Conservation (phyloP, 2,888 invertebrate species). For the Zaprionus obscuricornis region DNA sequence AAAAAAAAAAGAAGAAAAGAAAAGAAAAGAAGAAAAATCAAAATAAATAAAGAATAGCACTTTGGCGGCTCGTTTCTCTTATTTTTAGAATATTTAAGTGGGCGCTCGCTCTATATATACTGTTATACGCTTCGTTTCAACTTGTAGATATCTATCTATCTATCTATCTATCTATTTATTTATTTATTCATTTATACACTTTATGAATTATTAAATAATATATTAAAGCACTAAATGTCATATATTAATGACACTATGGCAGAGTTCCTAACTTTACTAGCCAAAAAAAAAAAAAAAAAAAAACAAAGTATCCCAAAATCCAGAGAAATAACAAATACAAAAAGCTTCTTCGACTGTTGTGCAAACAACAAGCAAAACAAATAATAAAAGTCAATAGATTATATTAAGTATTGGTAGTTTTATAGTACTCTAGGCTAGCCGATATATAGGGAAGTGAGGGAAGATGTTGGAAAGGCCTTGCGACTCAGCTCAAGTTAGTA, state of each 20-base stretch:
- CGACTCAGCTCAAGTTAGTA: too few relatives aligned
- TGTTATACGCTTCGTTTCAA: background rate
- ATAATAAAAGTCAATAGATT: constrained; percentile 28
- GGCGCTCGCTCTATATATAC: constrained; percentile 40
- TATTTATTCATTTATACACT: constrained; percentile 9
- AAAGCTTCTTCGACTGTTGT: constrained; percentile 11
- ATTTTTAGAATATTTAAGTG: constrained; percentile 47
- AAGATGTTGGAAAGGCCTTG: background rate
- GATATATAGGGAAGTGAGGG: background rate
- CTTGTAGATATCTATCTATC: too few relatives aligned
- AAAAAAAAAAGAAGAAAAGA: background rate
- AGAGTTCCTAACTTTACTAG: too few relatives aligned
- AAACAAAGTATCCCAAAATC: too few relatives aligned
- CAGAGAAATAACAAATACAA: too few relatives aligned
- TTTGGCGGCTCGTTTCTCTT: constrained; percentile 15
- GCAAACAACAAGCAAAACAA: constrained; percentile 33
- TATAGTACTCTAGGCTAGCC: too few relatives aligned
- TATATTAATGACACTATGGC: constrained; percentile 3
- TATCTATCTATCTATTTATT: constrained; percentile 8
- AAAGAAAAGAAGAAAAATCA: constrained; percentile 1
- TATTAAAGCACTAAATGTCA: constrained; percentile 24
- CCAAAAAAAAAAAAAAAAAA: too few relatives aligned
- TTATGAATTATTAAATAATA: constrained; percentile 24
- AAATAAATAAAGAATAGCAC: constrained; percentile 22
- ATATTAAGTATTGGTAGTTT: background rate